Base-by-base conservation (phyloP, 2,888 invertebrate species). In the Loripinus fragilis region DNA sequence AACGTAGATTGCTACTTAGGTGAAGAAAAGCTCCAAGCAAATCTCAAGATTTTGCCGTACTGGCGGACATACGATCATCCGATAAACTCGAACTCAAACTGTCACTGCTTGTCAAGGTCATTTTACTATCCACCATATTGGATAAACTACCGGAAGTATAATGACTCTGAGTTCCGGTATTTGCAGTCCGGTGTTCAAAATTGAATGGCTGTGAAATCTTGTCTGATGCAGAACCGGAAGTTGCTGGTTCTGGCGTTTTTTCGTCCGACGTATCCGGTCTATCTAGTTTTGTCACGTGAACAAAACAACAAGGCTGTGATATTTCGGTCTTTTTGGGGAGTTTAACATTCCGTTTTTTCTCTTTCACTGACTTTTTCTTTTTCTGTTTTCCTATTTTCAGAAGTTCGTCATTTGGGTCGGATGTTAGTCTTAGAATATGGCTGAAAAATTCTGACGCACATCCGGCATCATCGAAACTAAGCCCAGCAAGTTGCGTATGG, bases 261-360 rank as follows among this genome's bases (percentile, higher is more conserved):
- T 74, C 75, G 67, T 81, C 78, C 8, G 70, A 64, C 55, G 70
- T 83, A 7, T 60, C 60, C 60, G 60, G 87, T 33, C 87, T 81
- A 80, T 96, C 96, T 64, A 97, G 95, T 88, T 96, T 96, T 70
- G 96, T 97, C 83, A 97, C 96, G 93, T 97, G 97, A 88, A 96
- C 96, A 93, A 97, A 97, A 91, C 96, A 96, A 92, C 97, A 97
- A 0, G 97, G 97, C 92, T 96, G 96, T 66, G 97, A 97, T 86
- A 97, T 97, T 93, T 97, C 96, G 78, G 95, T 95, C 93, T 97
- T 97, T 68, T 96, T 95, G 28, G 97, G 97, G 79, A 96, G 93
- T 60, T 92, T 93, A 77, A 91, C 90, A 86, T 93, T 93, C 76
- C 88, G 85, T 81, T 89, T 90, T 74, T 55, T 78, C 67, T 88